Evolutionary conservation across 2,888 invertebrate species (phyloP), one percentile per base, ranked within the genome.

Genomic region (Cryptus armator): DNA sequence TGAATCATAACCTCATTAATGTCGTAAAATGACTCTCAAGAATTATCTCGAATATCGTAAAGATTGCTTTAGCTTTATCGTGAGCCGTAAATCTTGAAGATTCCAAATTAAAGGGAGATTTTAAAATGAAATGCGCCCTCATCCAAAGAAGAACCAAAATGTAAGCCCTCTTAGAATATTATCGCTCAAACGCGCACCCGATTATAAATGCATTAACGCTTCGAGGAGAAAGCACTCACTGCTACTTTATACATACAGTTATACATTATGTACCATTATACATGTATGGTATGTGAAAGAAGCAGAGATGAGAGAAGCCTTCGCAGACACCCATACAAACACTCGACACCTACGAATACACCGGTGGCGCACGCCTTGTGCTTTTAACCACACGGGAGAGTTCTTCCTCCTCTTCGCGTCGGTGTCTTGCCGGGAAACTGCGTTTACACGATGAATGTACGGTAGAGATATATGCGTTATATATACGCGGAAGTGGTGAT

Each of bases 201-300:
- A 80, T 80, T 82, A 76, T 79, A 82, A 82, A 82, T 79, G 79
- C 75, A 82, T 82, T 82, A 75, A 82, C 71, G 78, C 75, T 66
- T 51, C 72, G 59, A 72, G 37, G 70, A 37, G 66, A 85, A 59
- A 82, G 76, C 82, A 76, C 78, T 85, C 74, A 78, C 72, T 3
- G 59, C 14, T 29, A 67, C 72, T 74, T 51, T 56, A 43, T 48
- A 19, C 77, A 32, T 32, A 29, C 16, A 16, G 64, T n/a, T 12
- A 64, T 29, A 66, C 43, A 43, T 1, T 16, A 16, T 10, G n/a
- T 16, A 62, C 37, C 3, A 43, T 37, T 37, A 43, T 43, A 66
- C 43, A 66, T 19, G n/a, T 4, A 16, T 16, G 43, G 16, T 43
- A 12, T 66, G 24, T 44, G 66, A 9, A 66, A 43, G 43, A 37